Base-by-base conservation (phyloP, 2,888 invertebrate genomes). In the Trichopria drosophilae region DNA sequence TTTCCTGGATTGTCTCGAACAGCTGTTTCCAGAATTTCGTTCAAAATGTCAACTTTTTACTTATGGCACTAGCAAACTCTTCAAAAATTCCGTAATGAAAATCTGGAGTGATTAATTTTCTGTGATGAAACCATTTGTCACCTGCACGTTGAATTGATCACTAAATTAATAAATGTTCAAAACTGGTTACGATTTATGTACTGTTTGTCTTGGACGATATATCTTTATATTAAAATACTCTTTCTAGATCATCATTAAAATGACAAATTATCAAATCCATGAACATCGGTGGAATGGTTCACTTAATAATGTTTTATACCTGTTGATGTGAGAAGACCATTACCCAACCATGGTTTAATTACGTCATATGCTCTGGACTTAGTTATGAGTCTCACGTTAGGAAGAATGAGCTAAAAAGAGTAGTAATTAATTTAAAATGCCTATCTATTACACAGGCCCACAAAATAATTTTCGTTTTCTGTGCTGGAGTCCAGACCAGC, bases 71-170 rank as follows among this genome's bases (percentile, higher is more conserved):
- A 3, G 77, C 68, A 57, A 79, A 81, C 6, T 78, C 75, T 47
- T 79, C 76, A 4, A 81, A 64, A 9, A 80, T 77, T 51, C 77
- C 77, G 51, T 79, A 77, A 60, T 81, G 81, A 62, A 81, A 81
- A 1, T 80, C 73, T 1, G 81, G 80, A 0, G 79, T 80, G 20
- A 81, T 80, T 60, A 81, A 71, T 67, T 79, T 80, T 26, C 81
- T 73, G 58, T 78, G 78, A 13, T 76, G 75, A 31, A 73, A 69
- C 81, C 81, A 81, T 59, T 78, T 78, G 20, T 67, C 60, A 18
- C 77, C 77, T 77, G 47, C 24, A 56, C 47, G 22, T 41, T 10
- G 31, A 18, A 13, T n/a, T 19, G 32, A n/a, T 15, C 26, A 20
- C 4, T 12, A 15, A n/a, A n/a, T n/a, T n/a, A n/a, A n/a, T n/a